phyloP scores from a whole-genome alignment of 2,797 vertebrate species.

The Sternarchorhynchus goeldii region DNA sequence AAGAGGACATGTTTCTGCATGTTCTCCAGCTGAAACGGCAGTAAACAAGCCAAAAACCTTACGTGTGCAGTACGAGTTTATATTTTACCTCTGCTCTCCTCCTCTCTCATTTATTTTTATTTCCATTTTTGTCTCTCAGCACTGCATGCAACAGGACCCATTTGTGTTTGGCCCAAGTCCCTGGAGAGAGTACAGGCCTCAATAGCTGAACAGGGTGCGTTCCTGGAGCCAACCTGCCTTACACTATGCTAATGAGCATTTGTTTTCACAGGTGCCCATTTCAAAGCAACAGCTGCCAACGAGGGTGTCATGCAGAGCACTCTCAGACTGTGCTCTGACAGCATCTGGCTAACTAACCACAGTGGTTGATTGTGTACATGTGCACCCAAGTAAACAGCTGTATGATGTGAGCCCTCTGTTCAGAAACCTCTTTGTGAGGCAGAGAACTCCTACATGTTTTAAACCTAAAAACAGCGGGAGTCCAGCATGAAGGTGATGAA shows the following conservation, averaged over 20 bases:
- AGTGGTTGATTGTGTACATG: constrained; percentile 41
- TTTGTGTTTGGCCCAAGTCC: constrained; percentile 36
- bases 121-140: constrained; percentile 31
- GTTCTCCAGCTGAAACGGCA: neutral
- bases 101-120: constrained; percentile 18
- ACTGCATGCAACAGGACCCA: constrained; percentile 31
- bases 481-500: constrained; percentile 43
- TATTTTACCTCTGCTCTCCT: neutral
- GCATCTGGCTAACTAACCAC: constrained; percentile 29
- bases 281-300: constrained; percentile 44
- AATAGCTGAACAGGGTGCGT: constrained; percentile 41
- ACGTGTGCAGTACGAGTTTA: neutral
- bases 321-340: constrained; percentile 39
- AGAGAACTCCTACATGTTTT: constrained; percentile 46
- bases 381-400: constrained; percentile 34
- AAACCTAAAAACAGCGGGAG: constrained; percentile 44
- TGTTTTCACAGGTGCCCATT: constrained; percentile 42
- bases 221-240: constrained; percentile 46
- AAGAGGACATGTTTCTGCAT: neutral
- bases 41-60: neutral
- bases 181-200: constrained; percentile 33
- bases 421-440: constrained; percentile 44
- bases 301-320: constrained; percentile 36
- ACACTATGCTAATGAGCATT: constrained; percentile 47
- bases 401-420: constrained; percentile 18